Conservation (phyloP, 2,113 vertebrate genomes). For the Phalacrocorax carbo region DNA sequence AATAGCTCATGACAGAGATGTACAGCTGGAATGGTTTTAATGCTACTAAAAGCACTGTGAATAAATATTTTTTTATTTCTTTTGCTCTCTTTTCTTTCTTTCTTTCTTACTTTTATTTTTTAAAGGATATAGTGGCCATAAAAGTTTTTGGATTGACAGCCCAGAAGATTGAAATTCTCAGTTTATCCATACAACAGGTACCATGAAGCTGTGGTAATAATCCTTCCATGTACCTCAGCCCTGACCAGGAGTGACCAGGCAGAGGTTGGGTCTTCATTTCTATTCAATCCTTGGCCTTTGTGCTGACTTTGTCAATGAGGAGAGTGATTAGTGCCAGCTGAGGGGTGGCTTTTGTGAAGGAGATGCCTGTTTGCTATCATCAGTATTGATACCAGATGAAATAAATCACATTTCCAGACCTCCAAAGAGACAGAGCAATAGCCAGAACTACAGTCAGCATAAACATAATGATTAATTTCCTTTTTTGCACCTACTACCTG, state of each 20-base stretch:
- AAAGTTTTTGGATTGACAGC: conserved; percentile 41
- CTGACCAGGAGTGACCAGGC: neutral
- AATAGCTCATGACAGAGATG: neutral
- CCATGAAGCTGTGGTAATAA: conserved; percentile 13
- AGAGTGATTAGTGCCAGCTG: conserved; percentile 2
- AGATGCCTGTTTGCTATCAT: neutral
- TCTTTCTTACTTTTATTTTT: neutral
- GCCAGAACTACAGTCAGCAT: conserved; percentile 21
- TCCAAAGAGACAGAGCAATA: neutral
- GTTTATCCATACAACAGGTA: neutral
- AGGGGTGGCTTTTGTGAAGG: neutral
- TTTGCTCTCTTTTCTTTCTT: neutral
- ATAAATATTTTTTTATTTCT: neutral
- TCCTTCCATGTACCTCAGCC: conserved; percentile 18
- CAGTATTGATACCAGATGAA: conserved; percentile 4
- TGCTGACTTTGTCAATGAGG: conserved; percentile 13
- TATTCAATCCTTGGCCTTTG: conserved; percentile 39
- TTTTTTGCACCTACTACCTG: neutral
- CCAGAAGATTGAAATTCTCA: conserved; percentile 41
- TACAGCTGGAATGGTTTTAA: neutral
- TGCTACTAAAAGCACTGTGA: neutral
- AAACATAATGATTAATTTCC: neutral
- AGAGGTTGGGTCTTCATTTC: neutral
- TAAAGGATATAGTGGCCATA: neutral
- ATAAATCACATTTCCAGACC: conserved; percentile 42